A percentile compares a stretch with the other conserved stretches of the same genome.
phyloP scores from a whole-genome alignment of 2,113 vertebrate genomes.

The Phyllopteryx taeniolatus region DNA sequence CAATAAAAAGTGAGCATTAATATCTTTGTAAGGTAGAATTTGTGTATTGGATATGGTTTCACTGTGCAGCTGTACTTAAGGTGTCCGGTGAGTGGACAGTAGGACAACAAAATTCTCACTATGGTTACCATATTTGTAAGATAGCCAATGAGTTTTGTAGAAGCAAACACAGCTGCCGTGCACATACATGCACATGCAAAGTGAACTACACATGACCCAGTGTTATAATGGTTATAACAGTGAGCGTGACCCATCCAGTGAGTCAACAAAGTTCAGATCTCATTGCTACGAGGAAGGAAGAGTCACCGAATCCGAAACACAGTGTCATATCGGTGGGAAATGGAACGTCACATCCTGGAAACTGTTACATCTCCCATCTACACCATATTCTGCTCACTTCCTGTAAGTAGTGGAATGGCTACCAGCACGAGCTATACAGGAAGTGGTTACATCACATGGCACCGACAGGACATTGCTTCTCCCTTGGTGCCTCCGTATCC shows the following conservation, averaged over 20 bases:
- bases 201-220: slow-evolving; percentile 30
- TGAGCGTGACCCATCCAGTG: slow-evolving; percentile 1
- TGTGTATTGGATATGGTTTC: background rate
- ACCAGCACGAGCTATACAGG: slow-evolving; percentile 2
- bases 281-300: slow-evolving; percentile 46
- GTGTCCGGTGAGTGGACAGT: background rate
- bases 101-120: background rate
- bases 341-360: background rate
- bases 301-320: slow-evolving; percentile 11
- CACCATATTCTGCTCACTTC: background rate
- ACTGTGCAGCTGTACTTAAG: background rate
- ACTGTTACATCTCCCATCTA: background rate
- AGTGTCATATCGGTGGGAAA: background rate
- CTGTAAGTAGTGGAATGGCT: background rate
- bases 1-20: background rate
- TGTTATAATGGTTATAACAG: slow-evolving; percentile 18
- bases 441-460: slow-evolving; percentile 20
- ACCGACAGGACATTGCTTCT: background rate
- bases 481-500: slow-evolving; percentile 2
- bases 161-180: slow-evolving; percentile 10
- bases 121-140: background rate
- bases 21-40: background rate
- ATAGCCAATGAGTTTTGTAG: background rate
- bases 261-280: slow-evolving; percentile 31
- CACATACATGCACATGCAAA: background rate